A percentile compares a stretch with the other conserved stretches of the same genome.
Conservation (phyloP, 1,140 invertebrate genomes). For the Brachystomella parvula region DNA sequence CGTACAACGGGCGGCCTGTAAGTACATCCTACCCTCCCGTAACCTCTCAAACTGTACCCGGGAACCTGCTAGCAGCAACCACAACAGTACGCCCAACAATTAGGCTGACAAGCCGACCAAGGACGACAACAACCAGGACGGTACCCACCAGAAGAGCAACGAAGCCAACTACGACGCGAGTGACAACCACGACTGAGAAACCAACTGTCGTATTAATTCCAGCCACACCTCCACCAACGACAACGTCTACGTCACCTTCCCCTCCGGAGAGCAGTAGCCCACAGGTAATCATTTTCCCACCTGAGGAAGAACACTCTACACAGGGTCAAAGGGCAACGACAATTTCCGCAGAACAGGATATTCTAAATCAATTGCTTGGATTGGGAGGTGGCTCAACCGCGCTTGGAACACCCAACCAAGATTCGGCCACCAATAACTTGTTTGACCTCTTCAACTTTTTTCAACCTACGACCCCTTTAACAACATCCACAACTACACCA, state of each 20-base stretch:
- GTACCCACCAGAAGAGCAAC: conserved; percentile 11
- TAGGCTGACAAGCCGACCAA: conserved; percentile 7
- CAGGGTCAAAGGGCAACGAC: neutral
- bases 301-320: neutral
- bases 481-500: neutral
- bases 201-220: neutral
- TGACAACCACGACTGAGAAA: neutral
- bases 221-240: neutral
- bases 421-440: conserved; percentile 7
- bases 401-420: neutral
- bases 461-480: conserved; percentile 9
- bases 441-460: conserved; percentile 21
- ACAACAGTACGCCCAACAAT: neutral
- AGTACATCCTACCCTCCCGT: neutral
- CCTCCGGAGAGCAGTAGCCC: neutral
- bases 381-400: neutral
- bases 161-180: neutral
- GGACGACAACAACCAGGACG: conserved; percentile 16
- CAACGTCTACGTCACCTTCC: neutral
- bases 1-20: neutral
- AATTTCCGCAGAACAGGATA: neutral
- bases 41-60: neutral
- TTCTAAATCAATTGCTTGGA: conserved; percentile 3
- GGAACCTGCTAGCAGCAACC: conserved; percentile 1
- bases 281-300: conserved; percentile 1